Conservation (phyloP, 2,113 vertebrate genomes). For the Nothobranchius furzeri region DNA sequence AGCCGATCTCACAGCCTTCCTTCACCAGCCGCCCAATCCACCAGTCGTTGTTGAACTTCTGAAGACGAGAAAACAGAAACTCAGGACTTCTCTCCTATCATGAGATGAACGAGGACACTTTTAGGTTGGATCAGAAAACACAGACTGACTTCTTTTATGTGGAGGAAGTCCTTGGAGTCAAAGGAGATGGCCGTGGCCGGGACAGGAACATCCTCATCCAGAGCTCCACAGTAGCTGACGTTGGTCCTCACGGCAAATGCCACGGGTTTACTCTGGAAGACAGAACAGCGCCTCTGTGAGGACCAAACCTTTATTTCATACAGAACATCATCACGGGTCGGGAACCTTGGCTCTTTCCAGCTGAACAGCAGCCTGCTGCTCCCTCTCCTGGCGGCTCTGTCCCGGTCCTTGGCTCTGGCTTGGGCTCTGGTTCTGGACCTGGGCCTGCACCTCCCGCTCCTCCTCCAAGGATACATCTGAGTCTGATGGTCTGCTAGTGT, state of each 20-base stretch:
- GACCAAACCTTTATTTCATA: background rate
- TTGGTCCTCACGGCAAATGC: constrained; percentile 98
- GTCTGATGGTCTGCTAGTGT: constrained; percentile 98
- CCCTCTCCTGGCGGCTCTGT: constrained; percentile 90
- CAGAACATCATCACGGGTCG: background rate
- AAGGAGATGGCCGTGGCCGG: constrained; percentile 98
- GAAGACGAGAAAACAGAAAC: constrained; percentile 2
- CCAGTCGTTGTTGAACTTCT: constrained; percentile 99
- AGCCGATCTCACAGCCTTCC: constrained; percentile 98
- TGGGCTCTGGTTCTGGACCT: constrained; percentile 82
- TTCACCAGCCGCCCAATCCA: constrained; percentile 98
- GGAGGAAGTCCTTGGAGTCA: constrained; percentile 97
- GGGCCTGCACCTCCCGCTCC: constrained; percentile 88
- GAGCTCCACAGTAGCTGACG: constrained; percentile 95
- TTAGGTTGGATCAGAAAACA: too few species aligned
- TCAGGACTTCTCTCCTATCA: background rate
- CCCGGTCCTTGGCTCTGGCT: constrained; percentile 74
- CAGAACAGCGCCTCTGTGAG: background rate
- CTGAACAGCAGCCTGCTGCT: constrained; percentile 93
- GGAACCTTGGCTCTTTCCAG: constrained; percentile 95
- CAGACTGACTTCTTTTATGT: constrained; percentile 91
- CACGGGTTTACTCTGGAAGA: constrained; percentile 89
- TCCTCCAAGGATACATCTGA: constrained; percentile 99
- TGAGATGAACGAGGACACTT: too few species aligned
- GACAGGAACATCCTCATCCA: constrained; percentile 98